Base-by-base conservation (phyloP, 2,113 vertebrate genomes). In the Catharus bicknelli region DNA sequence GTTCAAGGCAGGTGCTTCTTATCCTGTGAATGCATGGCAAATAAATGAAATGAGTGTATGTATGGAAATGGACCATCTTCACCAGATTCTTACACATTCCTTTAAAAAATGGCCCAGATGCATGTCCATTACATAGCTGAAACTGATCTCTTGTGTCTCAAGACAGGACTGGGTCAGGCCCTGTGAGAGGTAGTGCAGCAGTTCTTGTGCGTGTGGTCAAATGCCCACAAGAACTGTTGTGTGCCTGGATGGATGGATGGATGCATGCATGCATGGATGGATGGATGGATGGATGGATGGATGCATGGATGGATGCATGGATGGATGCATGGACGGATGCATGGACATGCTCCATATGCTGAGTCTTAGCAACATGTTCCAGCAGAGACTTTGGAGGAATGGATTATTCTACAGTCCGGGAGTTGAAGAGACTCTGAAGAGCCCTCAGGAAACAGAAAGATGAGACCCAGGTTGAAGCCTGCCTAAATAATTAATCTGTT, bases 41-140 rank as follows among this genome's bases (percentile, higher is more conserved):
- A 47, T 20, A 4, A 8, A 38, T 1, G 0, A 63, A 78, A 64
- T 67, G 1, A 25, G 21, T 51, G 2, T 21, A 30, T 22, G 14
- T 16, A 27, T n/a, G 32, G 63, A 78, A 75, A 85, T 27, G 0
- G 0, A n/a, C 8, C 19, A 11, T 38, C 43, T 48, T 61, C 34
- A 64, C 14, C 13, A 43, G 73, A 67, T 30, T 17, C 32, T 67
- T 32, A 43, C 2, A 4, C 12, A 7, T 57, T 48, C 30, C 30
- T 27, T n/a, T 51, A 61, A n/a, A 12, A 62, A 47, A 18, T 18
- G 26, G 12, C 45, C 30, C 22, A 69, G 47, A 42, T 50, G 2
- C 4, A 5, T 12, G 36, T 47, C 42, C 25, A 12, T 40, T 36
- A 36, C 38, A 32, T 27, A 59, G 45, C 2, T 5, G 2, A 36